Base-by-base conservation (phyloP, 2,888 invertebrate species). In the Ochropleura leucogaster region DNA sequence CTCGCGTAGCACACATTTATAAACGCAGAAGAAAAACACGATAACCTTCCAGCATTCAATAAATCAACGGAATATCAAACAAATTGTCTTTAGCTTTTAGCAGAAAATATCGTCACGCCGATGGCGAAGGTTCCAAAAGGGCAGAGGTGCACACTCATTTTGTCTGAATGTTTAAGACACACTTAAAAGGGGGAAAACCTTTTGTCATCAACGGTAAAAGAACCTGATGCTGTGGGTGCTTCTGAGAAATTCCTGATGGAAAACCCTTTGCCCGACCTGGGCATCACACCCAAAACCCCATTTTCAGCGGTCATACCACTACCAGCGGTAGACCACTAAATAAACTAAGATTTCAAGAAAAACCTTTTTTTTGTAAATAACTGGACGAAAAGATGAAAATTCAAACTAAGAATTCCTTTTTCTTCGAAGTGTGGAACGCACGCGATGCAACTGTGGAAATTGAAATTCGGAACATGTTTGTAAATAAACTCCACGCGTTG, bases 401-500 rank as follows among this genome's bases (percentile, higher is more conserved):
- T 63, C 6, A 40, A 76, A 78, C n/a, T 18, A 20, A 9, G 72
- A 77, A 57, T 42, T 46, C 20, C 12, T 47, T 30, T 30, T 30
- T 30, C 30, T 30, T 20, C 0, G 30, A 20, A 55, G 5, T 4
- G 30, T 55, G 14, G 0, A 63, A 40, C 20, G 7, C 67, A 69
- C 18, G 57, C 63, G 18, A 14, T 44, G 20, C 30, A 51, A 20
- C 18, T 40, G 73, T 81, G 59, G 14, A 44, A 55, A 68, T 68
- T 55, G 47, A 55, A 75, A 68, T 71, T 49, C 10, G 16, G 40
- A 66, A 55, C 47, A 68, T 66, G 30, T 72, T 70, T 67, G 66
- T 72, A 80, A 84, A 82, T 69, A 80, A 67, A 62, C 49, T 30
- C 18, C 79, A 85, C 68, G 83, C 75, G 63, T 9, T 59, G 49